These are phyloP conservation scores for Halyomorpha halys DNA, from an alignment of 1,140 invertebrate species.

Conservation along the genomic window DNA sequence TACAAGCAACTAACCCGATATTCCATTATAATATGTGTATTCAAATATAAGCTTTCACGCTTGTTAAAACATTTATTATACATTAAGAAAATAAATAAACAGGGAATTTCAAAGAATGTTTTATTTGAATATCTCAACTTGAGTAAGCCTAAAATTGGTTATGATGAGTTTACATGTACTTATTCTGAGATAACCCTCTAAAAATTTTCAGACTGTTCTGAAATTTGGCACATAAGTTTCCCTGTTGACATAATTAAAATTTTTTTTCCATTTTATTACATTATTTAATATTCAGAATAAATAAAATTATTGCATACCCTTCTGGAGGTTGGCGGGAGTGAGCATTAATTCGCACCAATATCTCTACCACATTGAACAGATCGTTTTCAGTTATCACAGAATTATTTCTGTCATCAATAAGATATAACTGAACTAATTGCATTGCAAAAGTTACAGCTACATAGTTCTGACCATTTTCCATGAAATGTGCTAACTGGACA, in stretches of 20 bases:
- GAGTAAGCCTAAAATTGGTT: too few relatives aligned
- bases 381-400: conserved; percentile 71
- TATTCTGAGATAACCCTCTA: neutral
- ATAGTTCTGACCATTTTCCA: conserved; percentile 79
- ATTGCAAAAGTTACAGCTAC: conserved; percentile 80
- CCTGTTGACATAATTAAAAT: neutral
- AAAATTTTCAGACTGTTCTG: neutral
- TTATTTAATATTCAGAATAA: too few relatives aligned
- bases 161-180: too few relatives aligned
- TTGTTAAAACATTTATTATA: too few relatives aligned
- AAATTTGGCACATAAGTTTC: conserved; percentile 15
- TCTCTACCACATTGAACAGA: conserved; percentile 73
- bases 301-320: conserved; percentile 42
- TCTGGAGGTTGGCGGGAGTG: conserved; percentile 69
- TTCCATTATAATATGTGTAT: too few relatives aligned
- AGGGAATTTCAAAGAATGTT: too few relatives aligned
- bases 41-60: too few relatives aligned
- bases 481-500: conserved; percentile 65
- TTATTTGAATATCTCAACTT: too few relatives aligned
- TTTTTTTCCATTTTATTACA: too few relatives aligned
- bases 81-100: too few relatives aligned
- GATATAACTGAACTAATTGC: conserved; percentile 77
- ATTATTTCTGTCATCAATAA: conserved; percentile 75
- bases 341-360: conserved; percentile 58
- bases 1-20: too few relatives aligned